phyloP scores from a whole-genome alignment of 2,797 vertebrate species.

The Karalla daura region DNA sequence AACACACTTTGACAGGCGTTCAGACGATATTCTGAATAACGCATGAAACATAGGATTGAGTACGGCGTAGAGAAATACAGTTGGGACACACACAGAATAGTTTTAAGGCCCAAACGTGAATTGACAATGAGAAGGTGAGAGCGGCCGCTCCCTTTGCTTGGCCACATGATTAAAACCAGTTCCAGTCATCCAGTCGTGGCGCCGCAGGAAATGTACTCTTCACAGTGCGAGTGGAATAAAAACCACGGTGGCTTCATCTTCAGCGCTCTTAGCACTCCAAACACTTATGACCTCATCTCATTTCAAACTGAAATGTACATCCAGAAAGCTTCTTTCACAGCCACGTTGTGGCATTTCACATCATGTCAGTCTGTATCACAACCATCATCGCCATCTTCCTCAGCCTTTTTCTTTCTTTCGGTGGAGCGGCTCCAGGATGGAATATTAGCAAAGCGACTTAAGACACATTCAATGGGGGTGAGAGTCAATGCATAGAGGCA shows the following conservation, averaged over 20 bases:
- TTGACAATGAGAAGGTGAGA: neutral
- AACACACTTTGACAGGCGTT: neutral
- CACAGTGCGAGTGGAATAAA: constrained; percentile 30
- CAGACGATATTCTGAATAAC: neutral
- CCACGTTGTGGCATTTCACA: too few species aligned
- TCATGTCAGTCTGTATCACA: too few species aligned
- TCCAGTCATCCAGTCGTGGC: neutral
- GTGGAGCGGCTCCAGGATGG: neutral
- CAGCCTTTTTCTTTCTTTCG: neutral
- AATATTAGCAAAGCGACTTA: neutral
- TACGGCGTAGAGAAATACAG: neutral
- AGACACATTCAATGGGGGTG: constrained; percentile 1
- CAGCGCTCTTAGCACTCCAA: too few species aligned
- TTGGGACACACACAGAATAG: neutral
- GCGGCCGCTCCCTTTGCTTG: neutral
- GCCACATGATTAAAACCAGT: neutral
- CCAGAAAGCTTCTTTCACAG: too few species aligned
- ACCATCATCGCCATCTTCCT: neutral
- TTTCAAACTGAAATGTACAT: too few species aligned
- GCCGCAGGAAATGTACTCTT: neutral
- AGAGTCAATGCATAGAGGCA: constrained; percentile 4
- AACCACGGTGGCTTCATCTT: neutral
- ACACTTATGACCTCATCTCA: too few species aligned
- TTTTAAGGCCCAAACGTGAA: constrained; percentile 3
- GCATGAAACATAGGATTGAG: neutral